phyloP scores from a whole-genome alignment of 1,140 invertebrate species.

The Halyomorpha halys region DNA sequence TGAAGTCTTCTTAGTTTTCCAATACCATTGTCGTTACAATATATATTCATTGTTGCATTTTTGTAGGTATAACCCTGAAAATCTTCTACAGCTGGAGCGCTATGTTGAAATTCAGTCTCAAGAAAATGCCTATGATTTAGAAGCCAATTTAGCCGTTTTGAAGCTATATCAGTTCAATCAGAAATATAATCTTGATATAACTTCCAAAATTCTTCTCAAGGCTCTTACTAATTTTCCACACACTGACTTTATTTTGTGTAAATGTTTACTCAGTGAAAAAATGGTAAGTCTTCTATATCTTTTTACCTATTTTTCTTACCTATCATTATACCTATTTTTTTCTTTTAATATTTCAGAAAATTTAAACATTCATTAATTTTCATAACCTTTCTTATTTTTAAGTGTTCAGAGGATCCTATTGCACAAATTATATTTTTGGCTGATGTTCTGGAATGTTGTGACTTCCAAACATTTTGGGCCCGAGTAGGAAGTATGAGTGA shows the following conservation, averaged over 20 bases:
- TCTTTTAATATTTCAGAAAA: not conserved
- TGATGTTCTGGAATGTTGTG: conserved; percentile 84
- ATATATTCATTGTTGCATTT: no score
- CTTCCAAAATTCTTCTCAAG: conserved; percentile 79
- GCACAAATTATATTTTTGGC: conserved; percentile 79
- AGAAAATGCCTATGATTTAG: conserved; percentile 91
- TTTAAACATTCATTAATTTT: not conserved
- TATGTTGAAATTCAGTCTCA: conserved; percentile 87
- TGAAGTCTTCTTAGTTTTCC: not conserved
- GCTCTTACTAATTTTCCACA: conserved; percentile 92
- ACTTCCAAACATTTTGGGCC: conserved; percentile 86
- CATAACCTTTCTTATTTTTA: conserved; percentile 32
- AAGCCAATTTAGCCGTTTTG: conserved; percentile 87
- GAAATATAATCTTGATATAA: conserved; percentile 72
- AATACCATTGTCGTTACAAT: not conserved
- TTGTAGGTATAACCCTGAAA: conserved; percentile 86
- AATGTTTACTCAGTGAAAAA: conserved; percentile 79
- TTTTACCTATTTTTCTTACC: conserved; percentile 1
- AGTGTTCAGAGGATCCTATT: conserved; percentile 75
- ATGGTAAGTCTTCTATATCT: conserved; percentile 57
- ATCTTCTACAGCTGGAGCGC: conserved; percentile 74
- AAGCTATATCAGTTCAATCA: conserved; percentile 88
- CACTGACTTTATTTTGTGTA: conserved; percentile 93
- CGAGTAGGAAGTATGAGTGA: conserved; percentile 56
- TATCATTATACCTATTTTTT: conserved; percentile 5